phyloP scores from a whole-genome alignment of 1,140 invertebrate genomes.

The Zaprionus vittiger region DNA sequence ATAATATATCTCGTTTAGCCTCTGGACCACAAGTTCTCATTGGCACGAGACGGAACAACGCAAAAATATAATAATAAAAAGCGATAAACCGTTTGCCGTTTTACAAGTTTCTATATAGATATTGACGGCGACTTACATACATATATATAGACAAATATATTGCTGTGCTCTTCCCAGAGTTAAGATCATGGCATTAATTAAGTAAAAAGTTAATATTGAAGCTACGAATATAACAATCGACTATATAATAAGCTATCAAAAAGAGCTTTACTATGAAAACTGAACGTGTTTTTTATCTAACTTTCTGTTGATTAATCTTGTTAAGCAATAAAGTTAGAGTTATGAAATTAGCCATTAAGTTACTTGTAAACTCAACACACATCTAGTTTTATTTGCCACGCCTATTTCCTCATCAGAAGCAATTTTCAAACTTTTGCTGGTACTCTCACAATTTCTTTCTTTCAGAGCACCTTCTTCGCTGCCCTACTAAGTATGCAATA shows the following conservation, averaged over 20 bases:
- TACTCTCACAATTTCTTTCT: too few species aligned
- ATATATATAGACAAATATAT: neutral
- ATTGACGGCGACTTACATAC: neutral
- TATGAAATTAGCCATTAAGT: neutral
- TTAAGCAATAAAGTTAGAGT: neutral
- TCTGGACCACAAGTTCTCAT: constrained; percentile 34
- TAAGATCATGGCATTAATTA: neutral
- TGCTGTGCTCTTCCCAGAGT: neutral
- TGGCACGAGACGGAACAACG: neutral
- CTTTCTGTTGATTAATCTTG: neutral
- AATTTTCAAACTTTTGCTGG: too few species aligned
- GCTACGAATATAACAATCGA: neutral
- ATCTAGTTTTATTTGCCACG: neutral
- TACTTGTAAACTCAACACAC: neutral
- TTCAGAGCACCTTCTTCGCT: neutral
- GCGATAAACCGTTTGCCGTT: constrained; percentile 27
- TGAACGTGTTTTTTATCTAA: neutral
- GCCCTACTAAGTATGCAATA: constrained; percentile 52
- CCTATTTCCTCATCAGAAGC: neutral
- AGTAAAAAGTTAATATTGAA: neutral
- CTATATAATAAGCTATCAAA: neutral
- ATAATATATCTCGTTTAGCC: constrained; percentile 37
- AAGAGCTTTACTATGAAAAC: neutral
- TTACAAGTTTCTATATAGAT: constrained; percentile 3
- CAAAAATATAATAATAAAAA: constrained; percentile 9